Percentiles rank a stretch among this genome's conserved stretches.
Conservation (phyloP, 2,888 invertebrate genomes). For the Cheilosia soror region DNA sequence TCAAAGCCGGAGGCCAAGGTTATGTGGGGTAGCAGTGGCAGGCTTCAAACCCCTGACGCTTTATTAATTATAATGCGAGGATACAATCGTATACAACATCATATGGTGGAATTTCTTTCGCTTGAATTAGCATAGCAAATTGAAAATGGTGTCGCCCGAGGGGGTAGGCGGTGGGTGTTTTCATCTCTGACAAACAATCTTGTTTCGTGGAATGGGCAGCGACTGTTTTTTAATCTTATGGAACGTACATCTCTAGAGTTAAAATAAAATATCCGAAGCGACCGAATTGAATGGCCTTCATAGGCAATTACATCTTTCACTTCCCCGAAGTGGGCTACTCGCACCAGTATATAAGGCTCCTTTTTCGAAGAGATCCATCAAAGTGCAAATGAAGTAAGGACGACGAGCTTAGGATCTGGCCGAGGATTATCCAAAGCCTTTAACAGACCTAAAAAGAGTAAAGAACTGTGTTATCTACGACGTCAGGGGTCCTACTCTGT, state of each 20-base stretch:
- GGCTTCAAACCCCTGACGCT: constrained; percentile 20
- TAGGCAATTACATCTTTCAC: no score
- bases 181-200: not conserved
- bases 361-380: no score
- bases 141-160: constrained; percentile 8
- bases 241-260: not conserved
- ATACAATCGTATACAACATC: constrained; percentile 12
- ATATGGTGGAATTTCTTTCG: constrained; percentile 4
- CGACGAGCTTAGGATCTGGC: no score
- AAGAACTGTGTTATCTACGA: no score
- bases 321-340: no score
- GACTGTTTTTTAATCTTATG: not conserved
- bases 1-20: constrained; percentile 58
- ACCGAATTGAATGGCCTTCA: no score
- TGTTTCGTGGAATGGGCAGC: not conserved
- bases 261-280: no score
- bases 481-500: no score
- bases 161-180: not conserved
- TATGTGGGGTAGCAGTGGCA: constrained; percentile 24
- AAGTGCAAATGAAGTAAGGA: no score
- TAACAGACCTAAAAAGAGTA: no score
- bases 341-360: no score
- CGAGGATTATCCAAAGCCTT: no score
- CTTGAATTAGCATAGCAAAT: constrained; percentile 10
- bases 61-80: constrained; percentile 40